Percentiles rank a stretch among this genome's conserved stretches.
These are phyloP conservation scores for Hypotaenidia philippensis DNA, from an alignment of 2,797 vertebrate species.

Conservation along the genomic window DNA sequence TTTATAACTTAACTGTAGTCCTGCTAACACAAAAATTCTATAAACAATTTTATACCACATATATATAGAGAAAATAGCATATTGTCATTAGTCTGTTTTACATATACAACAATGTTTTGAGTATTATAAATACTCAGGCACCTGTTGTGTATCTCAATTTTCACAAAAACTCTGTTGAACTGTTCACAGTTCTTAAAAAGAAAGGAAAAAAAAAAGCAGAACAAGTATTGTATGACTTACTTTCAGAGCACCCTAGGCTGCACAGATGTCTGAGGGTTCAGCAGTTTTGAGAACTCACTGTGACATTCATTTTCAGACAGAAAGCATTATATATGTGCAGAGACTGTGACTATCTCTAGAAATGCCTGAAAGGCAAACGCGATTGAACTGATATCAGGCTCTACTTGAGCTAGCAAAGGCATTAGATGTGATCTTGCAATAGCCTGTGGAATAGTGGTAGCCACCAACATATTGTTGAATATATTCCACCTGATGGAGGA, in stretches of 20 bases:
- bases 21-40: not conserved
- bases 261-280: not conserved
- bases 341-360: not conserved
- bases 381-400: constrained; percentile 20
- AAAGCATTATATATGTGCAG: not conserved
- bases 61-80: not conserved
- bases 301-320: not conserved
- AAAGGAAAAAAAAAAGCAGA: not conserved
- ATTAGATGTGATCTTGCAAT: not conserved
- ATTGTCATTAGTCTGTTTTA: not conserved
- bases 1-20: not conserved
- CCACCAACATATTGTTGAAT: not conserved
- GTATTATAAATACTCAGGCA: not conserved
- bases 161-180: not conserved
- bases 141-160: not conserved
- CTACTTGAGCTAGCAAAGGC: constrained; percentile 7
- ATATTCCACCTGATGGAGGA: not conserved
- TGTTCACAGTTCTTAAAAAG: not conserved
- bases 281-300: not conserved
- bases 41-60: not conserved
- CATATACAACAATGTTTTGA: not conserved
- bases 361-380: constrained; percentile 17
- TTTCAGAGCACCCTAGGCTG: not conserved
- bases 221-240: not conserved
- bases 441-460: not conserved